Conservation (phyloP, 23 tunicate genomes). For the Corella eumyota region DNA sequence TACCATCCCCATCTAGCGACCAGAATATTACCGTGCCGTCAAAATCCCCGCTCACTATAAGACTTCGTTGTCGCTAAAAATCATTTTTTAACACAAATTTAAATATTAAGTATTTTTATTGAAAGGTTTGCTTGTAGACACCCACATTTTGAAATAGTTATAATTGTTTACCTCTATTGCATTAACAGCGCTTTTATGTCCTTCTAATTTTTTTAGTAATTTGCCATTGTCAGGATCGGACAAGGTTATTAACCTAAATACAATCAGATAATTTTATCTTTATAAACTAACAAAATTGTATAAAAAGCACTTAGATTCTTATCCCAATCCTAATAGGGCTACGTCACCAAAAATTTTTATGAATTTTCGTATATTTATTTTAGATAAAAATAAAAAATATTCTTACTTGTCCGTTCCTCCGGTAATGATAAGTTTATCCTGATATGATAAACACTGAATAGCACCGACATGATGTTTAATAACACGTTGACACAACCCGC, state of each 20-base stretch:
- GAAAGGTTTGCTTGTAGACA: too few species aligned
- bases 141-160: too few species aligned
- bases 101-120: too few species aligned
- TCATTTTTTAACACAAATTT: too few species aligned
- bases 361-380: neutral
- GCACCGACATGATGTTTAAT: slow-evolving; percentile 35
- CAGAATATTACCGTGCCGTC: slow-evolving; percentile 43
- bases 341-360: too few species aligned
- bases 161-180: slow-evolving; percentile 53
- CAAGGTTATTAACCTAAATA: slow-evolving; percentile 24
- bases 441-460: slow-evolving; percentile 42
- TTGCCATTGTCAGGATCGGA: slow-evolving; percentile 24
- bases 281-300: too few species aligned
- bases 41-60: slow-evolving; percentile 46
- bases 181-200: slow-evolving; percentile 45
- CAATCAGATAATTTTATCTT: neutral
- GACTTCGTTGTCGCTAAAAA: slow-evolving; percentile 39
- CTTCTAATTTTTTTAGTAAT: slow-evolving; percentile 17
- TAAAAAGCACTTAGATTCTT: too few species aligned
- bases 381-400: neutral
- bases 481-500: slow-evolving; percentile 15
- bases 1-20: slow-evolving; percentile 35
- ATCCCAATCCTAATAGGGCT: too few species aligned
- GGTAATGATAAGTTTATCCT: slow-evolving; percentile 29
- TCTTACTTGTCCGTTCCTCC: slow-evolving; percentile 85